Base-by-base conservation (phyloP, 2,888 invertebrate genomes). In the Liposcelis brunnea region DNA sequence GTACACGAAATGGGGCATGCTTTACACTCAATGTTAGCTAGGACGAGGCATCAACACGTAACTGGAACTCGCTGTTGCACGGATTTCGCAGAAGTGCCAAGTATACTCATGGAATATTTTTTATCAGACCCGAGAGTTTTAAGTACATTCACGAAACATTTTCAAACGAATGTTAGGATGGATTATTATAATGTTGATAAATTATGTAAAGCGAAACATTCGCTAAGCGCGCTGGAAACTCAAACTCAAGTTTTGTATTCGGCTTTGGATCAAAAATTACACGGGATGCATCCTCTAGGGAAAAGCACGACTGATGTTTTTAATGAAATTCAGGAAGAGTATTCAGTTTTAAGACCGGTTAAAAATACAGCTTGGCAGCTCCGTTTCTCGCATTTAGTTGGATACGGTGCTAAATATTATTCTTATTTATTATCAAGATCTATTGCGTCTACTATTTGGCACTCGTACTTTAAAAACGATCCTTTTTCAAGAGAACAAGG, bases 1-100 rank as follows among this genome's bases (percentile, higher is more conserved):
- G 97, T 97, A 65, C 98, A 98, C 62, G 97, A 98, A 70, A 81
- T 93, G 80, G 98, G 98, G 0, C 98, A 98, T 68, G 98, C 97
- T 12, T 80, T 97, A 74, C 98, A 98, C 66, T 94, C 95, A 14
- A 95, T 98, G 93, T 66, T 98, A 52, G 98, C 90, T 2, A 74
- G 94, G 50, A 94, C 95, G 0, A 74, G 76, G 49, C 89, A 94
- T 66, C 98, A 98, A 64, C 97, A 98, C 66, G 91, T 97, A 37
- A 84, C 94, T 2, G 95, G 97, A 49, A 99, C 98, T 1, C 71
- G 98, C 47, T 97, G 95, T 61, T 77, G 89, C 51, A 95, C 97
- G 3, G 98, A 99, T 68, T 86, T 98, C 59, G 97, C 98, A 1
- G 98, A 99, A 72, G 87, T 98, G 35, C 98, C 98, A 6, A 94